Base-by-base conservation (phyloP, 2,113 vertebrate species). In the Heterocephalus glaber region DNA sequence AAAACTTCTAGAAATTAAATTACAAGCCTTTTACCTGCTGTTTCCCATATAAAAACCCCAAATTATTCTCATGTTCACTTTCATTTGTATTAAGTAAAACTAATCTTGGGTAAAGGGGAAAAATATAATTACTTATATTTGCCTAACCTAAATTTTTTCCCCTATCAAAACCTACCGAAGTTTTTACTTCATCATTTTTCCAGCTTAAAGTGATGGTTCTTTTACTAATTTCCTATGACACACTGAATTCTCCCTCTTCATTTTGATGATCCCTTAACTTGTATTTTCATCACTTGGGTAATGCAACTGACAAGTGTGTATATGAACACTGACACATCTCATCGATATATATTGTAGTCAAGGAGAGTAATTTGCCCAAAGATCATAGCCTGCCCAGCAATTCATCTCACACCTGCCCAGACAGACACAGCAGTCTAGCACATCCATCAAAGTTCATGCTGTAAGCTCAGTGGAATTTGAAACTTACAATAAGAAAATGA, bases 401-500 rank as follows among this genome's bases (percentile, higher is more conserved):
- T 98, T 98, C 98, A 97, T 98, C 97, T 98, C 96, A 97, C 82
- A 97, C 89, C 95, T 98, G 97, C 97, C 97, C 97, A 98, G 97
- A 94, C 96, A 98, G 97, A 97, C 97, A 94, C 83, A 97, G 89
- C 94, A 96, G 91, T 86, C 70, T 96, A 96, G 97, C 97, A 98
- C 98, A 99, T 99, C 98, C 98, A 99, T 99, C 99, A 99, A 98
- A 96, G 97, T 98, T 98, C 97, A 97, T 98, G 98, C 98, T 98
- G 97, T 98, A 99, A 98, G 96, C 98, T 98, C 98, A 92, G 95
- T 98, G 97, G 98, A 97, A 98, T 97, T 98, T 97, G 81, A 97
- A 96, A 97, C 92, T 88, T 96, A 97, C 86, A 96, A 97, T 97
- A 96, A 97, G 96, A 98, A 98, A 98, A 97, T 96, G 35, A 98